Base-by-base conservation (phyloP, 2,113 vertebrate species). In the Grus americana region DNA sequence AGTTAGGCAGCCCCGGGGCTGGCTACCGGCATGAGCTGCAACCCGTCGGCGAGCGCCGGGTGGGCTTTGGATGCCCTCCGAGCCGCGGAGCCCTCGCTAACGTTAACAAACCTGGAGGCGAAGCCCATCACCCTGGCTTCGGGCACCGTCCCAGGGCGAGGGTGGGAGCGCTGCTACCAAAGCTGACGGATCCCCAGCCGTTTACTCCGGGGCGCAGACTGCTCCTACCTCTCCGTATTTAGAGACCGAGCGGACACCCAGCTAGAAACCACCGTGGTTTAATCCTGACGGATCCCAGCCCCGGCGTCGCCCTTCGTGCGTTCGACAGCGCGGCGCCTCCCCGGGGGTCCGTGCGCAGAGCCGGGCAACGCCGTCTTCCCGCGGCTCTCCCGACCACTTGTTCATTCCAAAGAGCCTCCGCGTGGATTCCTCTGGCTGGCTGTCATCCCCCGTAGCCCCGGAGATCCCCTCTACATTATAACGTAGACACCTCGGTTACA, bases 341-440 rank as follows among this genome's bases (percentile, higher is more conserved):
- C 38, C 1, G 2, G 26, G 42, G 47, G 52, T 23, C 85, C 13
- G 5, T 1, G 1, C 38, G 23, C 81, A 95, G 79, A 94, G 94
- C 79, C 85, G 88, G 74, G 47, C 90, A 97, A 92, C 88, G 92
- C 88, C 90, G 92, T 59, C 86, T 68, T 72, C 78, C 74, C 1
- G 5, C 36, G 0, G 18, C 79, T 59, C 92, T 63, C 90, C 87
- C 92, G 94, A 95, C 92, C 90, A 93, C 66, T 85, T 94, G 96
- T 94, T 3, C 90, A 93, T 92, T 92, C 88, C 95, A 70, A 21
- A 95, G 86, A 96, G 91, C 86, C 74, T 87, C 30, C 14, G 0
- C 74, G 90, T 92, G 90, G 93, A 90, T 95, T 95, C 55, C 85
- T 94, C 66, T 34, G 40, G 65, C 81, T 74, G 16, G 66, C 92